Percentiles rank a stretch among this genome's conserved stretches.
Evolutionary conservation across 1,140 invertebrate species (phyloP).

Genomic region (Diachasma alloeum): DNA sequence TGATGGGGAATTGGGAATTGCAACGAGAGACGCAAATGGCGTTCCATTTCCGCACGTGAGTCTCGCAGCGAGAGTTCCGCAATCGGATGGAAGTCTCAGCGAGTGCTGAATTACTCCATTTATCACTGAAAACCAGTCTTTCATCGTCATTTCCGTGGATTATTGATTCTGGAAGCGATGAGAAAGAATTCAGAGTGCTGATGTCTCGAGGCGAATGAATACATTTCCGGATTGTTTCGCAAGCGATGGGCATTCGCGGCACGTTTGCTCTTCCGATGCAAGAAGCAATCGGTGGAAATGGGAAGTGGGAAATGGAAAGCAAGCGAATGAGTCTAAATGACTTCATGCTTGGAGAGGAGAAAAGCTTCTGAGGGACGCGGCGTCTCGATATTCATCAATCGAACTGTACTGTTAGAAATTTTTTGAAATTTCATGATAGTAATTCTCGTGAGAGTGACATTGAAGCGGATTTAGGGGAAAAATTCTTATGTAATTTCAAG

Average conservation of each 20-base stretch:
- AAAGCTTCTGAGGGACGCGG: too few relatives aligned
- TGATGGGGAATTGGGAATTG: not conserved
- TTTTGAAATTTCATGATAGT: too few relatives aligned
- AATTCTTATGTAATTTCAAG: too few relatives aligned
- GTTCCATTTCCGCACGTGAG: not conserved
- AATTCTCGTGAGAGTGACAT: too few relatives aligned
- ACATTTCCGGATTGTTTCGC: not conserved
- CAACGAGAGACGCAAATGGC: not conserved
- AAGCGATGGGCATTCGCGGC: not conserved
- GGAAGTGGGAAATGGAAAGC: not conserved
- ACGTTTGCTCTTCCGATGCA: not conserved
- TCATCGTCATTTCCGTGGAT: not conserved
- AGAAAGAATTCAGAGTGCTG: not conserved
- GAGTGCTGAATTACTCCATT: not conserved
- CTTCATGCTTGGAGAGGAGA: not conserved
- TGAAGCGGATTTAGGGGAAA: too few relatives aligned
- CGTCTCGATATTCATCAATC: too few relatives aligned
- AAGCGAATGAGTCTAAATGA: not conserved
- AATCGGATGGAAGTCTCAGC: not conserved
- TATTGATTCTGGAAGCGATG: not conserved
- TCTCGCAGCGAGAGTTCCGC: not conserved
- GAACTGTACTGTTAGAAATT: too few relatives aligned
- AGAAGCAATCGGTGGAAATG: not conserved
- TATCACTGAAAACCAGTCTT: not conserved
- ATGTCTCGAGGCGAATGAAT: too few relatives aligned